Conservation (phyloP, 1,140 invertebrate species). For the Campoletis sonorensis region DNA sequence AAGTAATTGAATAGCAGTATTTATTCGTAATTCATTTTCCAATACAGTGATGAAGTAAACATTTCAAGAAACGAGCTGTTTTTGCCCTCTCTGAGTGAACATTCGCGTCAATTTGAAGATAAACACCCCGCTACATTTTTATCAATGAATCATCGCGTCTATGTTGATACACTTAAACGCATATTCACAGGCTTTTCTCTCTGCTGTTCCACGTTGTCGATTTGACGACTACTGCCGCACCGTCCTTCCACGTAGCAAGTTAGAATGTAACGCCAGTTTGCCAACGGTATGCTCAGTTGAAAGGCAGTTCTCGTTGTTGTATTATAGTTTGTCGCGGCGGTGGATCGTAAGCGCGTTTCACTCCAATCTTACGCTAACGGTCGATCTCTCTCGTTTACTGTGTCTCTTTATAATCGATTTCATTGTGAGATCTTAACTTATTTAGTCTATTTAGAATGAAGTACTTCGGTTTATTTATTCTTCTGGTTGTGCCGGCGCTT, state of each 20-base stretch:
- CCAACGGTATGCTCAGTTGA: constrained; percentile 45
- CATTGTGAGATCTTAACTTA: neutral
- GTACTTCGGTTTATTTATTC: constrained; percentile 77
- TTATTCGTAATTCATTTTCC: too few relatives aligned
- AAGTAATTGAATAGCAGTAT: too few relatives aligned
- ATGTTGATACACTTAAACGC: neutral
- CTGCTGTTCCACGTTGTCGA: constrained; percentile 64
- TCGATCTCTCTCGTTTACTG: neutral
- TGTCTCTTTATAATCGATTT: neutral
- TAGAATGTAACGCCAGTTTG: constrained; percentile 41
- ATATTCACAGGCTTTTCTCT: neutral
- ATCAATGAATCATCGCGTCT: neutral
- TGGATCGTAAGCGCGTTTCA: constrained; percentile 36
- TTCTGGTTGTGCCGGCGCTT: constrained; percentile 78
- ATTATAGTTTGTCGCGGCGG: constrained; percentile 46
- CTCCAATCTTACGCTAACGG: constrained; percentile 26
- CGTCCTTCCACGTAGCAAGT: constrained; percentile 63
- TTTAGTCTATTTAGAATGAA: constrained; percentile 73
- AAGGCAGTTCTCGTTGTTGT: constrained; percentile 19
- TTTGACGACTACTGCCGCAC: constrained; percentile 57
- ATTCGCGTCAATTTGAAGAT: too few relatives aligned
- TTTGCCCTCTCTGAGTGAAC: too few relatives aligned
- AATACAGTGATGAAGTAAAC: too few relatives aligned
- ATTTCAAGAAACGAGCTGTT: too few relatives aligned
- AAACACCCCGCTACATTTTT: neutral